phyloP scores from a whole-genome alignment of 2,888 invertebrate species.

The Muschampia plurimacula region DNA sequence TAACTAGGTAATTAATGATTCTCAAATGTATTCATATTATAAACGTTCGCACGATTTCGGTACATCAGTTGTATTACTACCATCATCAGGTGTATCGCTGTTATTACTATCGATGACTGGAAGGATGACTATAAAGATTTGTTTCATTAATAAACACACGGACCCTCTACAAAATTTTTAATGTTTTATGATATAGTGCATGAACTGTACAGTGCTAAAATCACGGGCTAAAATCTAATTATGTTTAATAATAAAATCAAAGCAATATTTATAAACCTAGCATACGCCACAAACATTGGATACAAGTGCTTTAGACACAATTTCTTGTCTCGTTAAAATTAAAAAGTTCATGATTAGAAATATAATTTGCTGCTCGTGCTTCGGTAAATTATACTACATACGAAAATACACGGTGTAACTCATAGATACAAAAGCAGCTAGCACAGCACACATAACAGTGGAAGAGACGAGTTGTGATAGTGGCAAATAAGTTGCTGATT shows the following conservation, averaged over 20 bases:
- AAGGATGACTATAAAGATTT: constrained; percentile 20
- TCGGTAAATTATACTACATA: constrained; percentile 75
- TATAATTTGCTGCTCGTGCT: constrained; percentile 68
- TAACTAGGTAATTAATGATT: constrained; percentile 49
- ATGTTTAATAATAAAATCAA: constrained; percentile 58
- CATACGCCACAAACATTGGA: constrained; percentile 36
- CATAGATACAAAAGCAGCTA: constrained; percentile 86
- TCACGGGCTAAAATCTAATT: constrained; percentile 49
- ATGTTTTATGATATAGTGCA: constrained; percentile 59
- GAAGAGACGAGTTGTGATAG: constrained; percentile 83
- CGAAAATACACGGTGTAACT: constrained; percentile 81
- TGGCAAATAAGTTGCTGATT: constrained; percentile 82
- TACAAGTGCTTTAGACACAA: constrained; percentile 31
- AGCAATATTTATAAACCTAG: constrained; percentile 47
- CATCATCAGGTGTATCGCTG: neutral
- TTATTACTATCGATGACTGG: constrained; percentile 16
- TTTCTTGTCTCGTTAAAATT: constrained; percentile 16
- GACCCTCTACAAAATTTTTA: constrained; percentile 21
- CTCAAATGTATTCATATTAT: neutral
- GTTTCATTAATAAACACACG: constrained; percentile 18
- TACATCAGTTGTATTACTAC: constrained; percentile 1
- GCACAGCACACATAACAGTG: constrained; percentile 85
- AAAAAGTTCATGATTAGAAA: constrained; percentile 33
- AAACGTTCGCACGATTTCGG: neutral
- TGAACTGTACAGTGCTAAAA: constrained; percentile 77